Conservation (phyloP, 1,140 invertebrate genomes). For the Meloidogyne chitwoodi region DNA sequence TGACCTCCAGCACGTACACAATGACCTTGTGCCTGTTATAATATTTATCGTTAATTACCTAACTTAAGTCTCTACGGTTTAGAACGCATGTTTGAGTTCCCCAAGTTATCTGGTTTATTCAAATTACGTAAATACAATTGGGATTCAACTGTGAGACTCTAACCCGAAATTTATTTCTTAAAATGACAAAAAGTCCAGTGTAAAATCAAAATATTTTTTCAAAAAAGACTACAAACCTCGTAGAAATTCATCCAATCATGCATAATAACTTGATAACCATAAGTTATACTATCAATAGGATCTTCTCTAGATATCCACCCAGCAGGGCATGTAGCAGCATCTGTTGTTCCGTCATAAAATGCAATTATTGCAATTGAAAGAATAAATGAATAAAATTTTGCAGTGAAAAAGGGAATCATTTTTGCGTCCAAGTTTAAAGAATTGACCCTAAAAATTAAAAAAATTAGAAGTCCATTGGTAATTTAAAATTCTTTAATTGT, state of each 20-base stretch:
- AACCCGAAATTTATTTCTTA: too few relatives aligned
- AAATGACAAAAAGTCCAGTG: too few relatives aligned
- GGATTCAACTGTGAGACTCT: too few relatives aligned
- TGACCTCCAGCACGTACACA: background rate
- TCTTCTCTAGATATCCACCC: background rate
- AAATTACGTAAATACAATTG: too few relatives aligned
- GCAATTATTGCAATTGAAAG: background rate
- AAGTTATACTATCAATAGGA: background rate
- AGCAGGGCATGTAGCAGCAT: background rate
- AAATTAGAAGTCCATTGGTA: too few relatives aligned
- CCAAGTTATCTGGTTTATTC: too few relatives aligned
- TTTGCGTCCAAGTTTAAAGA: background rate
- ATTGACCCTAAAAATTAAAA: background rate
- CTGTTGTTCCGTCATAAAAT: background rate
- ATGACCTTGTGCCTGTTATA: background rate
- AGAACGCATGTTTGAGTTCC: too few relatives aligned
- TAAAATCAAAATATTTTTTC: too few relatives aligned
- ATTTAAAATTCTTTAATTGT: too few relatives aligned
- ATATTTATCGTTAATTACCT: background rate
- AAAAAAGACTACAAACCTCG: too few relatives aligned
- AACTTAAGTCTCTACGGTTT: too few relatives aligned
- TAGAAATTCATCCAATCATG: background rate
- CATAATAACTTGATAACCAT: background rate
- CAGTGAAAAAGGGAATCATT: background rate
- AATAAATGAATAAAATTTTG: background rate